Base-by-base conservation (phyloP, 2,113 vertebrate genomes). In the Jacana jacana region DNA sequence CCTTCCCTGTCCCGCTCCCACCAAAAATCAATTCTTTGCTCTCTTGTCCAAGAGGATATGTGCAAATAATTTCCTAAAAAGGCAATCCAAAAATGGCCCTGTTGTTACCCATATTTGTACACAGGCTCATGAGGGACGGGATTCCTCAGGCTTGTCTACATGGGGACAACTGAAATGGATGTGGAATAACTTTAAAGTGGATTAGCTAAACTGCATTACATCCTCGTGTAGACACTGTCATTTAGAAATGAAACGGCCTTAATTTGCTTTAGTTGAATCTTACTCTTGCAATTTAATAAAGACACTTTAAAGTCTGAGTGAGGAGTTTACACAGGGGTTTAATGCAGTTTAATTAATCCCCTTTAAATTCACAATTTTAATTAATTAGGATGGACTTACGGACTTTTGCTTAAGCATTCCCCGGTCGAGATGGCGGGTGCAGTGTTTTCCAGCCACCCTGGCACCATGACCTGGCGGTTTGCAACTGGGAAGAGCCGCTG, bases 51-150 rank as follows among this genome's bases (percentile, higher is more conserved):
- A 87, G 73, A 75, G 54, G 61, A 84, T 96, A 97, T 96, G 95
- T 97, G 95, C 91, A 95, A 97, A 92, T 92, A 95, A 91, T 92
- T 75, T 92, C 96, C 96, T 95, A 97, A 96, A 95, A 96, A 97
- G 96, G 95, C 91, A 95, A 93, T 96, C 94, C 81, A 60, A 92
- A 92, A 93, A 92, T 89, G 94, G 89, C 92, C 73, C 52, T 79
- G 93, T 95, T 95, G 95, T 94, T 97, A 93, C 91, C 96, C 95
- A 96, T 96, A 96, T 96, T 97, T 96, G 96, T 97, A 97, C 95
- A 95, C 94, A 93, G 77, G 55, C 95, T 93, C 0, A 2, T 71
- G 73, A 79, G 77, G 7, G 10, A 75, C 19, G 17, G 89, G 81
- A 84, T 97, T 96, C 86, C 86, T 91, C 1, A 0, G 57, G 86